Evolutionary conservation across 1,140 invertebrate species (phyloP).

Genomic region (Drosophila leontia): DNA sequence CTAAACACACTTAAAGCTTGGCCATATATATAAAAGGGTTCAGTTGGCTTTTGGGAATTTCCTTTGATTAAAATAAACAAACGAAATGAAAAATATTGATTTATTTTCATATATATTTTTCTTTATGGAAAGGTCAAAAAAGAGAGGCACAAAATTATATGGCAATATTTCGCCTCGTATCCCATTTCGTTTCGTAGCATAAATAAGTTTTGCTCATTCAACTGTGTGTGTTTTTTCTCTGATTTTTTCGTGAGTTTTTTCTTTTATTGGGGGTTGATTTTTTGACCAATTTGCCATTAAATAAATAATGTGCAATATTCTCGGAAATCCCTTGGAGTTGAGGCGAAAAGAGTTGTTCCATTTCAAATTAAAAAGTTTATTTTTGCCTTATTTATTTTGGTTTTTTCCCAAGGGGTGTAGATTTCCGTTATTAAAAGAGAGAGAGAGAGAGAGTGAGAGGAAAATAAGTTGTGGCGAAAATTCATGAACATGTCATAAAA

Average conservation of each 20-base stretch:
- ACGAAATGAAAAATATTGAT: constrained; percentile 16
- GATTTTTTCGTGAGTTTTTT: neutral
- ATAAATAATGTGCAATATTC: constrained; percentile 21
- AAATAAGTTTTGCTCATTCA: constrained; percentile 30
- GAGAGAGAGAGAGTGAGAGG: too few species aligned
- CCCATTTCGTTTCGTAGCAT: constrained; percentile 9
- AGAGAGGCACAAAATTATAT: neutral
- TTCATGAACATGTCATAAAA: constrained; percentile 1
- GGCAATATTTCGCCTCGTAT: neutral
- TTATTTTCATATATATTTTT: constrained; percentile 17
- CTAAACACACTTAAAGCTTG: neutral
- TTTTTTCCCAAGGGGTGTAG: neutral
- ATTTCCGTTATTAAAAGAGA: neutral
- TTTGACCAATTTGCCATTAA: constrained; percentile 34
- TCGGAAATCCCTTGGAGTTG: neutral
- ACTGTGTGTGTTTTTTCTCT: constrained; percentile 14
- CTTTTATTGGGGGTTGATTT: neutral
- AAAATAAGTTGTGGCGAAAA: neutral
- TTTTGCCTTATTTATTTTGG: neutral
- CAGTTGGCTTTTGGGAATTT: neutral
- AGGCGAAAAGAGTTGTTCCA: constrained; percentile 3
- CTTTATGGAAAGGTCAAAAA: constrained; percentile 9
- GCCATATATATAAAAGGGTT: too few species aligned
- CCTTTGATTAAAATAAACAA: constrained; percentile 39
- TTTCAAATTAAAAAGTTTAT: constrained; percentile 6